phyloP scores from a whole-genome alignment of 2,113 vertebrate species.

The Nothocercus nigrocapillus region DNA sequence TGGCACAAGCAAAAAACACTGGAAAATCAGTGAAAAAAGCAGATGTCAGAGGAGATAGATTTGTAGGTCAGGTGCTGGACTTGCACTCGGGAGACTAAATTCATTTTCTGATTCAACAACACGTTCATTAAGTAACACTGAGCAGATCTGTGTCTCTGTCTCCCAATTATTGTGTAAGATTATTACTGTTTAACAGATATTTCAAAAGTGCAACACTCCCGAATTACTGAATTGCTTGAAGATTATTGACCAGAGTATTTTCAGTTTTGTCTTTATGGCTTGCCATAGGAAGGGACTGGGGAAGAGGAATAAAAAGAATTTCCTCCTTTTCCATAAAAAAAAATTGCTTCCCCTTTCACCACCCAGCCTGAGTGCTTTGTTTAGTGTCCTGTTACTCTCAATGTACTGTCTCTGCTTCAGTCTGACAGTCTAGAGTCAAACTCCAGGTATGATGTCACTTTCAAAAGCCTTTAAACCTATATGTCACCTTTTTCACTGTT shows the following conservation, averaged over 20 bases:
- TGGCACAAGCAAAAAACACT: not conserved
- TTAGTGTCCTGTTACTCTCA: not conserved
- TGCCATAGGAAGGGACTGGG: not conserved
- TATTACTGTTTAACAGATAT: not conserved
- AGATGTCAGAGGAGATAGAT: not conserved
- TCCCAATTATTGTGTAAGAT: not conserved
- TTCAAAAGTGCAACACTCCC: not conserved
- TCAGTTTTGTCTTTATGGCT: not conserved
- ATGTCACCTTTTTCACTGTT: not conserved
- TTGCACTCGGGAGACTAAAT: not conserved
- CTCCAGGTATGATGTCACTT: accelerated
- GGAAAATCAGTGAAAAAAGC: not conserved
- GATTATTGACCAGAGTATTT: not conserved
- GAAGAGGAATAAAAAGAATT: not conserved
- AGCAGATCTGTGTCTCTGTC: not conserved
- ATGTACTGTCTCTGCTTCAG: not conserved
- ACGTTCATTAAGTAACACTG: not conserved
- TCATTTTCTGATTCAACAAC: not conserved
- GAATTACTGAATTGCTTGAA: not conserved
- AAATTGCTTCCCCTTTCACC: not conserved
- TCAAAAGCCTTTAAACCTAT: not conserved
- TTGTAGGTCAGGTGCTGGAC: not conserved
- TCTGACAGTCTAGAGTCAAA: not conserved
- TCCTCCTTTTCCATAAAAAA: not conserved
- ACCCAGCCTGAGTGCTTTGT: not conserved